Base-by-base conservation (phyloP, 1,140 invertebrate genomes). In the Hesperophylax magnus region DNA sequence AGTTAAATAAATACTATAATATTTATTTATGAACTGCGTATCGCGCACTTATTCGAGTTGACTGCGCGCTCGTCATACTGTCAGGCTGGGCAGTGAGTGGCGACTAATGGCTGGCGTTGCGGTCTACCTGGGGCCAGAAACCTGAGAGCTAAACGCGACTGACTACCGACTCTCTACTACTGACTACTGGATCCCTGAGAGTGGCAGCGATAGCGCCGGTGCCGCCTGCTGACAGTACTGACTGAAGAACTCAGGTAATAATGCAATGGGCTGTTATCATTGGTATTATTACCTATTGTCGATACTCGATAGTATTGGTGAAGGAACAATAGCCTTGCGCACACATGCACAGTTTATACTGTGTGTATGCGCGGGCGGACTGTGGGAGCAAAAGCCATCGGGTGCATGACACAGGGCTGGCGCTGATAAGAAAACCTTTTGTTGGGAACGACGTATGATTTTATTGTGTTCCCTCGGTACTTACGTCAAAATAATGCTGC, bases 11-110 rank as follows among this genome's bases (percentile, higher is more conserved):
- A 47, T 47, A 27, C 27, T 27, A 14, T 47, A 14, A 47, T 14
- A 47, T 47, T 47, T 47, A 47, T 47, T 47, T 47, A 47, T 47
- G 39, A 47, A 47, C 39, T 47, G 14, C 39, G 39, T 47, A 67
- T 67, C 63, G 63, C 63, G 63, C 27, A 34, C 31, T 67, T n/a
- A 27, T 65, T 67, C 63, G 22, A 67, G 17, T 18, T 72, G 39
- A 47, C 39, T 47, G 39, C 39, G 9, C 39, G 39, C 18, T 20
- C 18, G 58, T 61, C 14, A 18, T 60, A n/a, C 11, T n/a, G 72
- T 11, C 24, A 39, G n/a, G 52, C 15, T 15, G 54, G 74, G 53
- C 72, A 54, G 2, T 7, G 14, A 47, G 39, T 47, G 39, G 39
- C 39, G 39, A 47, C 39, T 47, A 47, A 47, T 14, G 39, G 14